phyloP scores from a whole-genome alignment of 1,140 invertebrate genomes.

The Capitella teleta region DNA sequence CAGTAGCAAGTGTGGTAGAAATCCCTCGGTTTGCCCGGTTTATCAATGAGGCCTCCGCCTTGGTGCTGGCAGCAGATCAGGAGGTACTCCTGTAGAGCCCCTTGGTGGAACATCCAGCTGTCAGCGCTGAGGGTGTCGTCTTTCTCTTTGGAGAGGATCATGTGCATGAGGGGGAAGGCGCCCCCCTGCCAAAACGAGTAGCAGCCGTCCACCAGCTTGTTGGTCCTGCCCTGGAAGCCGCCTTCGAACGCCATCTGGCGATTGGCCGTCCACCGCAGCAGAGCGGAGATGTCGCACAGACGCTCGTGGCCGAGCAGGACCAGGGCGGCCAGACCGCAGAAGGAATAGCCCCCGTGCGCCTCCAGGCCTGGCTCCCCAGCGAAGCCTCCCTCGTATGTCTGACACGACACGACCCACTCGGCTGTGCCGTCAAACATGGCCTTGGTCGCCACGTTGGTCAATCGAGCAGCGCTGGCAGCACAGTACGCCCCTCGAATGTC shows the following conservation, averaged over 20 bases:
- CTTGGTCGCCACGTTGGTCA: conserved; percentile 69
- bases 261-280: conserved; percentile 75
- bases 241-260: conserved; percentile 82
- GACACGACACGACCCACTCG: conserved; percentile 84
- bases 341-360: conserved; percentile 96
- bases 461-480: conserved; percentile 74
- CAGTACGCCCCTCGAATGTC: conserved; percentile 93
- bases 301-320: conserved; percentile 68
- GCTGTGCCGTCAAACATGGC: conserved; percentile 73
- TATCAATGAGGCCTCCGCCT: conserved; percentile 88
- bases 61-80: conserved; percentile 80
- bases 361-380: conserved; percentile 86
- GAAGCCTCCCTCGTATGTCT: conserved; percentile 98
- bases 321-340: conserved; percentile 85
- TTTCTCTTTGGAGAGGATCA: conserved; percentile 24
- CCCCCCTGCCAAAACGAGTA: conserved; percentile 99
- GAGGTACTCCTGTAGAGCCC: conserved; percentile 86
- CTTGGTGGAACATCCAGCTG: conserved; percentile 1
- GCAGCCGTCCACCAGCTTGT: conserved; percentile 96
- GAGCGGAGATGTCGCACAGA: conserved; percentile 62
- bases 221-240: conserved; percentile 79
- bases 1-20: conserved; percentile 95
- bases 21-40: conserved; percentile 81
- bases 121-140: not conserved
- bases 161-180: conserved; percentile 60